Percentiles rank a stretch among this genome's conserved stretches.
These are phyloP conservation scores for Sarcophaga subvicina DNA, from an alignment of 2,888 invertebrate genomes.

Conservation along the genomic window DNA sequence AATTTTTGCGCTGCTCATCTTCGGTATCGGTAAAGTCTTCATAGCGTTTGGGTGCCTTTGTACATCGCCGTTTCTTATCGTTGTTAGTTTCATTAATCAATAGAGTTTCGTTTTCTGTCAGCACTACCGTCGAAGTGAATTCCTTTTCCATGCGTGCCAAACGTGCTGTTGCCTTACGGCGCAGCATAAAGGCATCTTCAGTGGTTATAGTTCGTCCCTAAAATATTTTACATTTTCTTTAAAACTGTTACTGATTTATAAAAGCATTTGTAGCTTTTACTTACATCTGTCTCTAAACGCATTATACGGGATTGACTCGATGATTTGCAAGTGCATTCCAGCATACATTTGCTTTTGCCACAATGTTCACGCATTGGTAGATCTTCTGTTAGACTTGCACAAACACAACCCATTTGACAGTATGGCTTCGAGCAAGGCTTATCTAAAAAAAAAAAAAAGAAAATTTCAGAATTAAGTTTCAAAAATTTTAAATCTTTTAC, in stretches of 20 bases:
- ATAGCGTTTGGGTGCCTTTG: constrained; percentile 85
- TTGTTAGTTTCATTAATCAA: constrained; percentile 84
- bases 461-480: neutral
- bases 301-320: constrained; percentile 75
- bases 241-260: neutral
- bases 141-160: constrained; percentile 88
- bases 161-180: constrained; percentile 81
- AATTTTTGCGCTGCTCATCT: constrained; percentile 64
- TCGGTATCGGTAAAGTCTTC: constrained; percentile 82
- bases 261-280: neutral
- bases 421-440: constrained; percentile 83
- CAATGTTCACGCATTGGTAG: constrained; percentile 84
- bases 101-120: constrained; percentile 86
- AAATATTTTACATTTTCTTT: neutral
- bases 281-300: constrained; percentile 80
- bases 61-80: constrained; percentile 83
- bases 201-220: constrained; percentile 79
- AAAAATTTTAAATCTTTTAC: neutral
- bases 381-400: constrained; percentile 83
- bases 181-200: constrained; percentile 80
- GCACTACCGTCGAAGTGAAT: constrained; percentile 88
- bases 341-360: constrained; percentile 82
- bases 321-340: constrained; percentile 82
- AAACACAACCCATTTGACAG: constrained; percentile 87
- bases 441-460: constrained; percentile 69